These are phyloP conservation scores for Zeus faber DNA, from an alignment of 2,113 vertebrate species.

Conservation along the genomic window DNA sequence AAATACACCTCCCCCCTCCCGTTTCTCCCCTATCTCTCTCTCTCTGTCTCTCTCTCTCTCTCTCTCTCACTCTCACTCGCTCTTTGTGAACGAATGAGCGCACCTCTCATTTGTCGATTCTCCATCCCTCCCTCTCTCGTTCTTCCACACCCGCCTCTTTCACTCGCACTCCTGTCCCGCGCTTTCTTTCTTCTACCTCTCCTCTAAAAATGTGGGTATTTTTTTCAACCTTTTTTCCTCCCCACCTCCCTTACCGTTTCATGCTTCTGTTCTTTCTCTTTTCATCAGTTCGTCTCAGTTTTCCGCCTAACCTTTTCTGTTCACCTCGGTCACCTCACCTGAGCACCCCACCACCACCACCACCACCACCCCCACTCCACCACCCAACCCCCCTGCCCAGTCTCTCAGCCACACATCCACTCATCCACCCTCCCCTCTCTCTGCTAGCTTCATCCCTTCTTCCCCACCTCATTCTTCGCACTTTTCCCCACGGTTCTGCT, in stretches of 20 bases:
- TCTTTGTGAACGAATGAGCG: conserved; percentile 62
- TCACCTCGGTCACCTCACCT: no score
- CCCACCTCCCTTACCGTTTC: conserved; percentile 27
- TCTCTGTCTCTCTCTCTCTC: conserved; percentile 20
- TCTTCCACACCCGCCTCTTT: no score
- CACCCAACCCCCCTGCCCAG: conserved; percentile 1
- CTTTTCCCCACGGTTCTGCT: not conserved
- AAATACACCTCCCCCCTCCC: conserved; percentile 20
- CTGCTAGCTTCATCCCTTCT: not conserved
- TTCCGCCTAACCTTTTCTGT: no score
- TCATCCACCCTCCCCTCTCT: conserved; percentile 4
- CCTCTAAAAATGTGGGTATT: not conserved
- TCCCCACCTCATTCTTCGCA: not conserved
- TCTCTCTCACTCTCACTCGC: conserved; percentile 29
- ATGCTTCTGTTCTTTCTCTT: not conserved
- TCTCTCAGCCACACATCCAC: conserved; percentile 1
- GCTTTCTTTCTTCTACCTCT: no score
- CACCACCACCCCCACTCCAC: no score
- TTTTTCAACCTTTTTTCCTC: conserved; percentile 2
- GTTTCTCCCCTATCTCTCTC: conserved; percentile 21
- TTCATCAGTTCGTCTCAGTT: no score
- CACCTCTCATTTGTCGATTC: conserved; percentile 15
- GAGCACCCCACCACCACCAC: no score
- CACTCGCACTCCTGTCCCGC: no score
- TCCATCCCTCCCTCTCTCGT: conserved; percentile 9